Conservation (phyloP, 2,797 vertebrate genomes). For the Macropus fuliginosus region DNA sequence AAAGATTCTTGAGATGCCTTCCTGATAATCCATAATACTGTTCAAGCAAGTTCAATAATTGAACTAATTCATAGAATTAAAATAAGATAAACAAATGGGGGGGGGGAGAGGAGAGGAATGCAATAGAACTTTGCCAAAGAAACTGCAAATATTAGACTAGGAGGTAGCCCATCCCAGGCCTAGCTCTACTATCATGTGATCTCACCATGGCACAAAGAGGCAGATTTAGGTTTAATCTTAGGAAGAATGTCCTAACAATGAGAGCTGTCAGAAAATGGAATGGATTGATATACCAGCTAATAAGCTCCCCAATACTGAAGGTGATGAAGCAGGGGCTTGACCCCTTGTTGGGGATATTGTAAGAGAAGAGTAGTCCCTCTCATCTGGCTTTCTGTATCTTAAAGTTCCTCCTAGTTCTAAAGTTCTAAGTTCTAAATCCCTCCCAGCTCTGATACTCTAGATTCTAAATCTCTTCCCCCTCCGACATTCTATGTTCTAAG, state of each 20-base stretch:
- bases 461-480: background rate
- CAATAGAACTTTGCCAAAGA: background rate
- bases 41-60: background rate
- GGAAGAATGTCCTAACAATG: background rate
- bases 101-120: background rate
- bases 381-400: background rate
- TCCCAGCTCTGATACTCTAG: background rate
- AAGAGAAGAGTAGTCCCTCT: background rate
- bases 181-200: background rate
- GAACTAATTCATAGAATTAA: conserved; percentile 17
- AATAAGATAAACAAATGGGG: background rate
- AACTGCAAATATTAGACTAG: background rate
- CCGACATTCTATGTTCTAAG: background rate
- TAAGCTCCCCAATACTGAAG: background rate
- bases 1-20: conserved; percentile 6
- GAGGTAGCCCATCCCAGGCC: background rate
- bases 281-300: background rate
- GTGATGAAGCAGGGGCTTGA: background rate
- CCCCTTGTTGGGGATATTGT: background rate
- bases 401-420: background rate
- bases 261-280: background rate
- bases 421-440: background rate
- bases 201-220: background rate
- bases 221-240: background rate
- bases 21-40: background rate